Conservation (phyloP, 2,888 invertebrate genomes). For the Trichacis sp. region DNA sequence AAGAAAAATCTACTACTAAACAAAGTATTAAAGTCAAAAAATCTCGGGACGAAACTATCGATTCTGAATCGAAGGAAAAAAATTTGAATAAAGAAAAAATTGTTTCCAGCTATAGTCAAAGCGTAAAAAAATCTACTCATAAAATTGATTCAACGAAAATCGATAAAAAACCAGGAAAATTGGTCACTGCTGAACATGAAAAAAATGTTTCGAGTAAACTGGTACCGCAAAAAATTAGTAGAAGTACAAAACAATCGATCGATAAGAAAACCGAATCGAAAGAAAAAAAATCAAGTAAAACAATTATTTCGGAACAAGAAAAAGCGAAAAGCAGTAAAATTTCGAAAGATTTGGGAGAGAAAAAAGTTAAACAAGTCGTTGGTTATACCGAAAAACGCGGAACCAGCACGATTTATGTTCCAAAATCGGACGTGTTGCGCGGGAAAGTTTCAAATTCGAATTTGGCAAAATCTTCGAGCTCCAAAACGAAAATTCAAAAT, state of each 20-base stretch:
- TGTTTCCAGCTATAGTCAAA: neutral
- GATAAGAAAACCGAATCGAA: too few species aligned
- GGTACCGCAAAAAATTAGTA: neutral
- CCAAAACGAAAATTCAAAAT: constrained; percentile 16
- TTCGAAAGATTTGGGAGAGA: constrained; percentile 5
- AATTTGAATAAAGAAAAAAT: constrained; percentile 10
- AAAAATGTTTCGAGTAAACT: neutral
- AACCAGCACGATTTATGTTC: constrained; percentile 55
- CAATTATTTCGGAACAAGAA: too few species aligned
- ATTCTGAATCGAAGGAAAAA: constrained; percentile 11
- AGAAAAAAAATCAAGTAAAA: too few species aligned
- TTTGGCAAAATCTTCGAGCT: neutral
- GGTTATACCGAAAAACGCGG: constrained; percentile 55
- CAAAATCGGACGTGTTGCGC: constrained; percentile 44
- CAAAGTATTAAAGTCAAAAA: constrained; percentile 12
- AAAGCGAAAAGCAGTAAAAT: too few species aligned
- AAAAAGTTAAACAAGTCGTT: constrained; percentile 8
- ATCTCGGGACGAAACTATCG: neutral
- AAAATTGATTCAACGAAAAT: too few species aligned
- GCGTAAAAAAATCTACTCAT: neutral
- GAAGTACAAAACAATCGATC: too few species aligned
- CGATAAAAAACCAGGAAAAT: too few species aligned
- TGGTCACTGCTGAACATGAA: neutral
- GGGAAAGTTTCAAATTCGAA: neutral
- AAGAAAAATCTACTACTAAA: constrained; percentile 7